These are phyloP conservation scores for Maniola jurtina DNA, from an alignment of 1,140 invertebrate species.

Conservation along the genomic window DNA sequence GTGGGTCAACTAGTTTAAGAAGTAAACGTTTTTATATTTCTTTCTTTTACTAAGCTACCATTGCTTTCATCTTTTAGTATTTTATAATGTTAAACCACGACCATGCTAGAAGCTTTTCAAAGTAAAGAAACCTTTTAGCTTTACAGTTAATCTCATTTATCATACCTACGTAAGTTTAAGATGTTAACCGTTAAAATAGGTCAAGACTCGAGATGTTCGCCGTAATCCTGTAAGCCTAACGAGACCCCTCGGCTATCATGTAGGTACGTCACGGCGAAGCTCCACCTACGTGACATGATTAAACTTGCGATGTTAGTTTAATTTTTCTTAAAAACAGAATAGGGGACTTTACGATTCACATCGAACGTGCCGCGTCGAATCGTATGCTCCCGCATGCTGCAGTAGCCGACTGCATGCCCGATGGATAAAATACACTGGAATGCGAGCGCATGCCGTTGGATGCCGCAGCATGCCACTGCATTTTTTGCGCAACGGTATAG, in stretches of 20 bases:
- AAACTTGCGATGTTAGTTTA: background rate
- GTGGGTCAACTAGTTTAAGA: too few relatives aligned
- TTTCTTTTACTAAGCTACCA: too few relatives aligned
- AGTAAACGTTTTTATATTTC: too few relatives aligned
- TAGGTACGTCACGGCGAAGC: constrained; percentile 28
- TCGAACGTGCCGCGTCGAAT: too few relatives aligned
- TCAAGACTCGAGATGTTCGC: constrained; percentile 27
- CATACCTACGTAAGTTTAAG: constrained; percentile 4
- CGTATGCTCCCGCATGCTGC: too few relatives aligned
- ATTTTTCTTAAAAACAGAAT: background rate
- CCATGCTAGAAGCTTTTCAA: too few relatives aligned
- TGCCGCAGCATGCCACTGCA: too few relatives aligned
- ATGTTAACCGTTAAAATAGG: constrained; percentile 23
- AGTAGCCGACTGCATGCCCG: too few relatives aligned
- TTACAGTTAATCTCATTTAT: background rate
- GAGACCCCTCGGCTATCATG: constrained; percentile 31
- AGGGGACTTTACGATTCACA: too few relatives aligned
- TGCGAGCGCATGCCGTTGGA: too few relatives aligned
- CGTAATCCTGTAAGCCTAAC: constrained; percentile 34
- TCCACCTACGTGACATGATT: constrained; percentile 12
- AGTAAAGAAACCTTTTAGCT: background rate
- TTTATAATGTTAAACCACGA: background rate
- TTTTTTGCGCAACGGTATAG: too few relatives aligned
- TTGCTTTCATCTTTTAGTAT: background rate
- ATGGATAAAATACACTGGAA: too few relatives aligned